Conservation (phyloP, 2,113 vertebrate genomes). For the Cnemophilus loriae region DNA sequence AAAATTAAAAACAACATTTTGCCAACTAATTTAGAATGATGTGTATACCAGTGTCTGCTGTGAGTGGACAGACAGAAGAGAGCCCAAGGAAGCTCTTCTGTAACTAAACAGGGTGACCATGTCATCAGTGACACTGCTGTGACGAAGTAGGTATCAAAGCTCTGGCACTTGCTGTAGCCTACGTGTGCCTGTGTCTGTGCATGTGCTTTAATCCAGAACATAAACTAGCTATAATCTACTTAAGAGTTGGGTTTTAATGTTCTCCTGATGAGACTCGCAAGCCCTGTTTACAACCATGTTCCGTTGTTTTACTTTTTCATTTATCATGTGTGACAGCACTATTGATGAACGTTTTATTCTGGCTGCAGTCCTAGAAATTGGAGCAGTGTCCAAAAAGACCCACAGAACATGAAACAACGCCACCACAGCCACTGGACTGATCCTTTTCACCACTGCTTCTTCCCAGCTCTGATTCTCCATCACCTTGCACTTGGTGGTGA, state of each 20-base stretch:
- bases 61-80: neutral
- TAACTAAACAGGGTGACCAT: neutral
- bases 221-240: neutral
- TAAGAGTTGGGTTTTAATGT: neutral
- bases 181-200: accelerated
- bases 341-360: neutral
- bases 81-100: neutral
- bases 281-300: neutral
- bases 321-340: neutral
- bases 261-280: neutral
- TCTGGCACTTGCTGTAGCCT: neutral
- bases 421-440: neutral
- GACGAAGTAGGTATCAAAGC: neutral
- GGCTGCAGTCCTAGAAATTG: neutral
- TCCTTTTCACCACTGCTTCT: neutral
- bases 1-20: neutral
- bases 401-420: neutral
- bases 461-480: neutral
- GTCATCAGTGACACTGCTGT: neutral
- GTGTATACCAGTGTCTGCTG: neutral
- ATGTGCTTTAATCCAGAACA: neutral
- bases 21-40: neutral
- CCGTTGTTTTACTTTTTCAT: neutral
- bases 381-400: neutral
- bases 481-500: neutral